phyloP scores from a whole-genome alignment of 2,797 vertebrate species.

The Pantherophis vulpinus region DNA sequence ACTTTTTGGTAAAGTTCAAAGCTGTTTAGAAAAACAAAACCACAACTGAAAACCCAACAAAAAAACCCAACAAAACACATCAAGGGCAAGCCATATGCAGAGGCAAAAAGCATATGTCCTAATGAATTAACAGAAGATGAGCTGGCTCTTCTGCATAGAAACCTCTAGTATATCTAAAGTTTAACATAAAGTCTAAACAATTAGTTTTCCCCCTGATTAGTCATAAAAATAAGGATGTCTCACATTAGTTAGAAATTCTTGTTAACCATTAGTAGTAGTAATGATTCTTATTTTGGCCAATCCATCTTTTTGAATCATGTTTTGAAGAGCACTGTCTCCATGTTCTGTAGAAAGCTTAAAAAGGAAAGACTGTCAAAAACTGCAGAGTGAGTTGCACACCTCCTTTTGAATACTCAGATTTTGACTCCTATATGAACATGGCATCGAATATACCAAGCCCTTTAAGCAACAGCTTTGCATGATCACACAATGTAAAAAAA shows the following conservation, averaged over 20 bases:
- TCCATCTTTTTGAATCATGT: neutral
- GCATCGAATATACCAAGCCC: neutral
- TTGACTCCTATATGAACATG: neutral
- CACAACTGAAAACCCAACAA: neutral
- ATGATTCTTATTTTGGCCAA: neutral
- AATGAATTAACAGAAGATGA: neutral
- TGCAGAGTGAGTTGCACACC: neutral
- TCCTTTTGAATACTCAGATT: neutral
- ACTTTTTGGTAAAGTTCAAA: neutral
- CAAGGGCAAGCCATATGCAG: neutral
- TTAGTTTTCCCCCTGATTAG: neutral
- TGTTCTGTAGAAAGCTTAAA: neutral
- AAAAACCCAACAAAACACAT: neutral
- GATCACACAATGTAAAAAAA: neutral
- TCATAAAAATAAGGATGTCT: neutral
- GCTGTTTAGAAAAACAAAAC: neutral
- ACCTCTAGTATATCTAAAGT: neutral
- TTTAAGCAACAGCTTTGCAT: neutral
- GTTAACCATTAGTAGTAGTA: neutral
- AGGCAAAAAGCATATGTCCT: neutral
- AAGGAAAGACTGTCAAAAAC: neutral
- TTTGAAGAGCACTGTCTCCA: neutral
- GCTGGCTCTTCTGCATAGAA: neutral
- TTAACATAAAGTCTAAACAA: neutral
- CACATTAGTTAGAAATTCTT: neutral